Base-by-base conservation (phyloP, 2,888 invertebrate species). In the Coleophora deauratella region DNA sequence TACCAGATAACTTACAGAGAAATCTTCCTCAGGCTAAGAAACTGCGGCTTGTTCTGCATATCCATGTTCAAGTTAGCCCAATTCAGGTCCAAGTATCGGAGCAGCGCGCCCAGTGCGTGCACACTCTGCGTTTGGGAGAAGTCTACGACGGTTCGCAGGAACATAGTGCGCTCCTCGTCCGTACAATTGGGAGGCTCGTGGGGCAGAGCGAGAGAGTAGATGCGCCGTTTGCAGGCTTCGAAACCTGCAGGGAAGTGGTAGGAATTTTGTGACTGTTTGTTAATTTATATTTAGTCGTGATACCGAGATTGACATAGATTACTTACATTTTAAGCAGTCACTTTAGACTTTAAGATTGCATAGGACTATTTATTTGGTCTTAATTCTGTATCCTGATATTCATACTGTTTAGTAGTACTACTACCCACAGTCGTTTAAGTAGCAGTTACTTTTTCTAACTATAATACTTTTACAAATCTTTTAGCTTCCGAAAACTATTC, bases 91-190 rank as follows among this genome's bases (percentile, higher is more conserved):
- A 94, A 59, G 64, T 90, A 93, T 55, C 90, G 88, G 13, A 95
- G 70, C 33, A 95, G 71, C 0, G 91, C 90, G 3, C 94, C 95
- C 2, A 91, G 66, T 0, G 94, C 91, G 57, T 92, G 88, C 3
- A 93, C 84, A 44, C 90, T 90, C 39, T 88, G 81, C 6, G 81
- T 85, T 46, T 88, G 87, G 33, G 86, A 84, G 59, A 91, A 89
- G 67, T 92, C 89, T 1, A 93, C 62, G 1, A 88, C 67, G 0
- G 91, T 90, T 40, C 89, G 84, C 0, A 93, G 77, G 59, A 88
- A 91, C 11, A 88, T 58, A 2, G 76, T 70, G 37, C 89, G 85
- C 45, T 90, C 89, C 9, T 80, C 82, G 10, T 87, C 87, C 0
- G 78, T 74, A 27, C 84, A 74, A 50, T 87, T 66, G 0, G 68